phyloP scores from a whole-genome alignment of 1,140 invertebrate genomes.

The Lepidurus arcticus region DNA sequence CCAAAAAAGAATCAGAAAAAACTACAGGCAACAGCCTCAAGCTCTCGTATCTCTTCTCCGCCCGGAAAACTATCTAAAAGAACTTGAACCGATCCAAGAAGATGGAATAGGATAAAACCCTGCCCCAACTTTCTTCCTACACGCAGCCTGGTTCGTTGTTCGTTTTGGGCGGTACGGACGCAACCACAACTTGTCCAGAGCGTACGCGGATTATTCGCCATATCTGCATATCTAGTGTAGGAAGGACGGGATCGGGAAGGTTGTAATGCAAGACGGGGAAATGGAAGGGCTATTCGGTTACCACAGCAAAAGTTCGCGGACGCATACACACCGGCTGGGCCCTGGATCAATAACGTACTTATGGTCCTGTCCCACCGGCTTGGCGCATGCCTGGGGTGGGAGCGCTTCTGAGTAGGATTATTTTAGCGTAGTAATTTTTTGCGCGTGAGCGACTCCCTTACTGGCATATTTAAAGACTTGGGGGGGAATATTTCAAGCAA shows the following conservation, averaged over 20 bases:
- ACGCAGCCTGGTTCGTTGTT: no score
- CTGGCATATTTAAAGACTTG: slow-evolving; percentile 9
- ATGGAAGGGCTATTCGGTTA: neutral
- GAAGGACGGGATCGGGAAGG: neutral
- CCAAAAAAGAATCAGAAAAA: no score
- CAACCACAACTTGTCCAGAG: neutral
- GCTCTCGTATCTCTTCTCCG: no score
- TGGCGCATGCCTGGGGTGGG: neutral
- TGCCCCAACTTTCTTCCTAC: no score
- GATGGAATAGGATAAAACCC: no score
- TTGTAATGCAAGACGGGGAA: neutral
- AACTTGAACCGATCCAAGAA: no score
- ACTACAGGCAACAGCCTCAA: no score
- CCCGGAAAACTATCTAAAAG: no score
- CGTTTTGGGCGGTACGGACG: no score
- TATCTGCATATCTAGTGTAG: neutral
- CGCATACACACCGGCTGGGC: neutral
- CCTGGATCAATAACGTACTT: slow-evolving; percentile 6
- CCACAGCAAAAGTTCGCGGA: neutral
- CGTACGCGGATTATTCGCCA: neutral
- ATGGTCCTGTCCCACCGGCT: neutral
- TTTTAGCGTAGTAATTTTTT: neutral
- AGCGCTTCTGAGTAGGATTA: neutral
- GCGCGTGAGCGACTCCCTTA: slow-evolving; percentile 8
- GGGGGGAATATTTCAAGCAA: neutral